phyloP scores from a whole-genome alignment of 2,888 invertebrate species.

The Falcaria lacertinaria region DNA sequence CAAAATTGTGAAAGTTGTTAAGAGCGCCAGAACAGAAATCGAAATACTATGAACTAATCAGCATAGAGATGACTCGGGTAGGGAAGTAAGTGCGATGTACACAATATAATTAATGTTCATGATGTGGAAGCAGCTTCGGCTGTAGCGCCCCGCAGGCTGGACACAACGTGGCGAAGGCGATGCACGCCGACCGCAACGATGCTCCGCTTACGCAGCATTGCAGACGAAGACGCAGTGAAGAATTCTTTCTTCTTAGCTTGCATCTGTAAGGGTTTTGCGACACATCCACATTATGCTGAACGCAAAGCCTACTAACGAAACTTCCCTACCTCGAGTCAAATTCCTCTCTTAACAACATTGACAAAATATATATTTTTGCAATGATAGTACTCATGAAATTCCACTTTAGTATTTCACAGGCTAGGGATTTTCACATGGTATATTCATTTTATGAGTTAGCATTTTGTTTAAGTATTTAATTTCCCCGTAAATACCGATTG shows the following conservation, averaged over 20 bases:
- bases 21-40: slow-evolving; percentile 37
- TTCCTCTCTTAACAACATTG: slow-evolving; percentile 61
- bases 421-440: slow-evolving; percentile 50
- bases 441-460: slow-evolving; percentile 60
- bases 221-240: slow-evolving; percentile 21
- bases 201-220: slow-evolving; percentile 32
- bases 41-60: slow-evolving; percentile 7
- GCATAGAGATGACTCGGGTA: slow-evolving; percentile 66
- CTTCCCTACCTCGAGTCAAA: slow-evolving; percentile 74
- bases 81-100: slow-evolving; percentile 57
- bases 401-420: slow-evolving; percentile 25
- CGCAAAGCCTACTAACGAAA: slow-evolving; percentile 63
- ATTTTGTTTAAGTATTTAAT: slow-evolving; percentile 70
- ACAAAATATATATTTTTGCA: slow-evolving; percentile 21
- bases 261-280: slow-evolving; percentile 78
- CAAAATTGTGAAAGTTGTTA: slow-evolving; percentile 48
- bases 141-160: slow-evolving; percentile 15
- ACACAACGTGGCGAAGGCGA: slow-evolving; percentile 11
- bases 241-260: slow-evolving; percentile 54
- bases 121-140: slow-evolving; percentile 24
- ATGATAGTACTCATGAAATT: slow-evolving; percentile 23
- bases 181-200: slow-evolving; percentile 23
- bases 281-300: slow-evolving; percentile 79
- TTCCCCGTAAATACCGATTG: slow-evolving; percentile 79
- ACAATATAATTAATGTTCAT: slow-evolving; percentile 43